Evolutionary conservation across 2,797 vertebrate genomes (phyloP), one percentile per base, ranked within the genome.

Genomic region (Hipposideros larvatus): DNA sequence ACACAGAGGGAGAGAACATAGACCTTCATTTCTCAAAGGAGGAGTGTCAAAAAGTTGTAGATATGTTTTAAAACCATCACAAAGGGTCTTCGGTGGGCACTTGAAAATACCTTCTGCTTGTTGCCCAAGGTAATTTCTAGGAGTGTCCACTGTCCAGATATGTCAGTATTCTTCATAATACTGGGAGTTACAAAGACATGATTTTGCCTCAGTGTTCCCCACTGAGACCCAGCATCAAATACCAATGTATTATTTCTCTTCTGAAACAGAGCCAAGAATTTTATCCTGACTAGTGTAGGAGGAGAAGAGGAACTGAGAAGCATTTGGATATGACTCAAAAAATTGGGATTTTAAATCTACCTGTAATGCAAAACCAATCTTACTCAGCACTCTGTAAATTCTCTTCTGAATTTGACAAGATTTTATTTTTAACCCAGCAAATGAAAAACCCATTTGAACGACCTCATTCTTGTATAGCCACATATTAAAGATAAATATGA

Each of bases 401-500:
- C 43, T 95, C 74, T 43, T 34, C 74, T 74, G 75, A 90, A 43
- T 87, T 95, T 90, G 87, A 84, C 79, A 95, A 91, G 43, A 93
- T 87, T 97, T 97, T 95, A 95, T 96, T 97, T 95, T 97, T 95
- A 97, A 95, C 78, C 51, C 41, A 90, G 46, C 31, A 94, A 97
- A 90, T 90, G 92, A 96, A 97, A 97, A 92, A 51, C 66, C 68
- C 79, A 90, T 95, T 91, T 91, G 78, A 95, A 94, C 71, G 86
- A 89, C 82, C 61, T 95, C 1, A 0, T 91, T 94, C 46, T 93
- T 93, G 57, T 96, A 97, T 92, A 91, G 87, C 63, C 37, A 11
- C 43, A 70, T 91, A 94, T 97, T 96, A 96, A 96, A 97, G 90
- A 97, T 97, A 97, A 97, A 97, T 90, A 95, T 34, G 75, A 85